Evolutionary conservation across 2,797 vertebrate species (phyloP).

Genomic region (Ataeniobius toweri): DNA sequence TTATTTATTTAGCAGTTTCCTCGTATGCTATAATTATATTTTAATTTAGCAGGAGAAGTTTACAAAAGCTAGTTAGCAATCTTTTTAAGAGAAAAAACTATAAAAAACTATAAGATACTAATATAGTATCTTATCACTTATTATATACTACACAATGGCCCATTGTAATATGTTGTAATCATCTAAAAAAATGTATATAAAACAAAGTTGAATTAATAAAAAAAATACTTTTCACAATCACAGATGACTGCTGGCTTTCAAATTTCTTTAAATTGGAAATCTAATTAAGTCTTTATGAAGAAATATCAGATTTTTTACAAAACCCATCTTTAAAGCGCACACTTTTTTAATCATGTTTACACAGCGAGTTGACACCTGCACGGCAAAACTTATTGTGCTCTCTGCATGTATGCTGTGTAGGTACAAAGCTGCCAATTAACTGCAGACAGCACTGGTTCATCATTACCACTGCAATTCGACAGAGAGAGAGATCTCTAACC

Average conservation of each 20-base stretch:
- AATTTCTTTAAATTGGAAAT: background rate
- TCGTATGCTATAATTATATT: background rate
- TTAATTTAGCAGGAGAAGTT: background rate
- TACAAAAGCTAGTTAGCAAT: background rate
- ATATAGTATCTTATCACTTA: background rate
- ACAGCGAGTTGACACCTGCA: background rate
- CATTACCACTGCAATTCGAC: slow-evolving; percentile 44
- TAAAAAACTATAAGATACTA: background rate
- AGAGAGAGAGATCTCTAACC: slow-evolving; percentile 51
- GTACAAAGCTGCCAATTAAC: slow-evolving; percentile 50
- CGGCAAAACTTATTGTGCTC: slow-evolving; percentile 22
- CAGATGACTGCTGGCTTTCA: background rate
- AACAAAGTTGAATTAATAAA: background rate
- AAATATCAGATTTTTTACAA: background rate
- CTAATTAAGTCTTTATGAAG: background rate
- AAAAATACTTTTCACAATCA: background rate
- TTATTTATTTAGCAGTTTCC: background rate
- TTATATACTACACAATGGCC: background rate
- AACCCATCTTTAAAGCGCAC: no score
- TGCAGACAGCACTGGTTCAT: slow-evolving; percentile 48
- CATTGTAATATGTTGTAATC: background rate
- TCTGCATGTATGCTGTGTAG: background rate
- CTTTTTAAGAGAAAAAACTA: no score
- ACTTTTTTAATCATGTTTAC: background rate
- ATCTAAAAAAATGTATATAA: background rate